Evolutionary conservation across 53 echinoderm and acorn worm genomes (phyloP).

Genomic region (Pentamera pediparva): DNA sequence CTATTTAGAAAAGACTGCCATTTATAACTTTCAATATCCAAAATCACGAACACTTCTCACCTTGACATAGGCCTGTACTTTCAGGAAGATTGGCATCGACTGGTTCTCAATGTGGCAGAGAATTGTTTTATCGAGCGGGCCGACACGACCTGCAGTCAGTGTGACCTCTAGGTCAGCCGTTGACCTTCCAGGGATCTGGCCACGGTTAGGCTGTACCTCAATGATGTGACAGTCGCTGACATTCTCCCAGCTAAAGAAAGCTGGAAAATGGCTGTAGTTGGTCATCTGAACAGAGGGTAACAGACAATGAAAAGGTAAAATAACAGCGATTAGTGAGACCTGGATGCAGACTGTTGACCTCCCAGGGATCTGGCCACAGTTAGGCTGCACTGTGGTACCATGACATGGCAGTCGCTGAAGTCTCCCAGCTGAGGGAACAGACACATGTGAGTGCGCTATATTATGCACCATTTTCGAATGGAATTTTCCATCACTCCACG

Average conservation of each 20-base stretch:
- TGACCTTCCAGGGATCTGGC: constrained; percentile 64
- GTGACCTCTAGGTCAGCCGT: constrained; percentile 68
- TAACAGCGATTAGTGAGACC: constrained; percentile 74
- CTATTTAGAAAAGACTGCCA: background rate
- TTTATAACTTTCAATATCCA: background rate
- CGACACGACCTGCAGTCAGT: constrained; percentile 67
- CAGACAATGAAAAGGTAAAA: too few species aligned
- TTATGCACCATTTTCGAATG: too few species aligned
- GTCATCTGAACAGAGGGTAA: constrained; percentile 68
- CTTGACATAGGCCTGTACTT: constrained; percentile 71
- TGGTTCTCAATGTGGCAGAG: constrained; percentile 72
- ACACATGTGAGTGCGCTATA: too few species aligned
- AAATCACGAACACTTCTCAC: constrained; percentile 4
- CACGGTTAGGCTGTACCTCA: constrained; percentile 81
- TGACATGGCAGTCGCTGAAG: constrained; percentile 71
- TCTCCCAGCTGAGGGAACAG: constrained; percentile 72
- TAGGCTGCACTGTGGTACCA: constrained; percentile 86
- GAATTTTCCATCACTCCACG: too few species aligned
- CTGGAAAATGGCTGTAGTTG: constrained; percentile 86
- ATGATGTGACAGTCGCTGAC: constrained; percentile 74
- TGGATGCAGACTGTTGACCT: constrained; percentile 60
- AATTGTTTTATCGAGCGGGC: constrained; percentile 72
- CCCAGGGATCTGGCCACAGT: constrained; percentile 68
- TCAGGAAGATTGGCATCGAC: constrained; percentile 56
- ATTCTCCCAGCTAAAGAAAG: constrained; percentile 70